Evolutionary conservation across 2,888 invertebrate species (phyloP), one percentile per base, ranked within the genome.

Genomic region (Heliconius sara): DNA sequence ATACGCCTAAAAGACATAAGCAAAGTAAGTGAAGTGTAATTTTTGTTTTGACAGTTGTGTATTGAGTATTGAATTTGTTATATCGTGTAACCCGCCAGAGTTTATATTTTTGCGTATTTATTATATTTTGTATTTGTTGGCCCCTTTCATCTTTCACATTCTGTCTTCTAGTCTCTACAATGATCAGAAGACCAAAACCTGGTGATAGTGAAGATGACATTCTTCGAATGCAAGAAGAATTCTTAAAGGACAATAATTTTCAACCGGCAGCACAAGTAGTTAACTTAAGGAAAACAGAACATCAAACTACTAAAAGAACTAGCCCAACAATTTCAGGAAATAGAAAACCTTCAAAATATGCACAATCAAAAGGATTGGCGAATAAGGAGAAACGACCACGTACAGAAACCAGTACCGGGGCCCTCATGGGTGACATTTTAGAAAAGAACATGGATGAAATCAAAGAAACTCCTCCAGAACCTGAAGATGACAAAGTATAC

Each of bases 171-270:
- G 27, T 12, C 5, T 22, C 19, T n/a, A 75, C 47, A 39, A 97
- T 97, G 97, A 94, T 95, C 83, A 94, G 94, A 83, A 94, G 97
- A 84, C 97, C 97, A 0, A 97, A 96, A 87, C 95, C 96, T 3
- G 95, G 96, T 9, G 98, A 98, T 88, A 96, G 95, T 67, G 97
- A 98, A 85, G 96, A 97, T 25, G 97, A 98, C 87, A 95, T 98
- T 63, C 92, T 98, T 30, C 96, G 95, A 79, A 96, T 97, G 96
- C 97, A 98, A 88, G 96, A 96, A 85, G 97, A 97, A 83, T 98
- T 97, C 88, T 88, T 97, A 30, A 93, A 89, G 66, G 95, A 96
- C 83, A 96, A 95, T 43, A 92, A 92, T 73, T 90, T 96, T 77
- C 93, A 96, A 80, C 96, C 97, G 4, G 96, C 97, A 0, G 97